Percentiles rank a stretch among this genome's conserved stretches.
phyloP scores from a whole-genome alignment of 1,140 invertebrate genomes.

The Calliopsis andreniformis region DNA sequence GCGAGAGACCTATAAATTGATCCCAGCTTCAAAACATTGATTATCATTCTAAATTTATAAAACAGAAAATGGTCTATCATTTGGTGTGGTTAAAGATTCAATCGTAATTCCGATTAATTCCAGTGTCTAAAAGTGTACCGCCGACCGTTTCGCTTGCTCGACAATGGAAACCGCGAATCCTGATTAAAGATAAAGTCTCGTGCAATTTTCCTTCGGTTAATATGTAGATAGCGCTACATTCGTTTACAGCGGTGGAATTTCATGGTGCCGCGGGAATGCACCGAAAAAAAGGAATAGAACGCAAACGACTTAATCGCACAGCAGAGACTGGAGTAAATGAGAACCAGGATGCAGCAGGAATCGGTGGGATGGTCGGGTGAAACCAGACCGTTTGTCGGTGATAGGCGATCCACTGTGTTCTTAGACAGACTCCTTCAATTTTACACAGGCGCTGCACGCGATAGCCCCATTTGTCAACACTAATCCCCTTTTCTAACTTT shows the following conservation, averaged over 20 bases:
- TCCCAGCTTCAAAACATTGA: no score
- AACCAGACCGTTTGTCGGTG: slow-evolving; percentile 47
- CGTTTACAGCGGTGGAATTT: slow-evolving; percentile 3
- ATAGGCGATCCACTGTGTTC: slow-evolving; percentile 62
- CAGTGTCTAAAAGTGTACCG: no score
- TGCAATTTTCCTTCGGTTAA: slow-evolving; percentile 4
- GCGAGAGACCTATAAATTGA: not conserved
- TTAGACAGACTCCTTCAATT: slow-evolving; percentile 44
- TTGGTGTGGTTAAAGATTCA: no score
- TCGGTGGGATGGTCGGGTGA: slow-evolving; percentile 26
- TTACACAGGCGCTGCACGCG: slow-evolving; percentile 56
- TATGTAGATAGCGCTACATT: not conserved
- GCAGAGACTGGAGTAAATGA: not conserved
- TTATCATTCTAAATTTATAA: no score
- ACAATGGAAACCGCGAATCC: not conserved
- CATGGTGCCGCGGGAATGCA: not conserved
- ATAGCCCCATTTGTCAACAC: slow-evolving; percentile 61
- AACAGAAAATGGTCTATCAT: no score
- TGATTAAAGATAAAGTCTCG: not conserved
- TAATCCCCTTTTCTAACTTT: slow-evolving; percentile 28
- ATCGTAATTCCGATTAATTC: no score
- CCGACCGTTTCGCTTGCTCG: not conserved
- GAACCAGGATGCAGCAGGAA: slow-evolving; percentile 43
- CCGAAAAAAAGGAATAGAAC: not conserved
- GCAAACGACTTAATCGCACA: slow-evolving; percentile 21